Base-by-base conservation (phyloP, 2,888 invertebrate species). In the Meganola albula region DNA sequence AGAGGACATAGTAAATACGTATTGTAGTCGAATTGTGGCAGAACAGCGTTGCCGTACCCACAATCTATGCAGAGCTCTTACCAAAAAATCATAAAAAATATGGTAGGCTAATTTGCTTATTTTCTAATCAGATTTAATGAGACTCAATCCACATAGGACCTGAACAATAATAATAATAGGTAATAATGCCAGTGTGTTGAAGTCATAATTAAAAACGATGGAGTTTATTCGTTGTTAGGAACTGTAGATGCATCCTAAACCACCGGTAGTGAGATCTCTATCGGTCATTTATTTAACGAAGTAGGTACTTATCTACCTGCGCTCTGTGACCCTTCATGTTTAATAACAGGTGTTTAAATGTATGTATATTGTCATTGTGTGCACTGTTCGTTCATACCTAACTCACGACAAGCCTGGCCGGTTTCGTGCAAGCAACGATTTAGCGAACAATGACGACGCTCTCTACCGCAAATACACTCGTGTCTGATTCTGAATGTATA, bases 331-430 rank as follows among this genome's bases (percentile, higher is more conserved):
- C 76, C 73, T 69, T 74, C 71, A 75, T 75, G 72, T 75, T 77
- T 83, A 82, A 82, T 83, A 83, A 82, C 82, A 84, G 83, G 84
- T 84, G 84, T 83, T 82, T 76, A 74, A 77, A 79, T 80, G 77
- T 82, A 79, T 74, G 78, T 78, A 73, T 66, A 67, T 56, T 78
- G 76, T 78, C 72, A 79, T 76, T 78, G 78, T 82, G 74, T 73
- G 72, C 65, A 60, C 63, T 65, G 70, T 69, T n/a, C n/a, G 61
- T 56, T 53, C 65, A 64, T 82, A 78, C 77, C 78, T 78, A 78
- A 67, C 77, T 77, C 80, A 82, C 84, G 83, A 82, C 83, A 75
- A 71, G 79, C 77, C 64, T 47, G 73, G 80, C 77, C 75, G 80
- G 80, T 82, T 83, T 72, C 83, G 74, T 83, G 83, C 83, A 72